phyloP scores from a whole-genome alignment of 2,113 vertebrate genomes.

The Microtus pennsylvanicus region DNA sequence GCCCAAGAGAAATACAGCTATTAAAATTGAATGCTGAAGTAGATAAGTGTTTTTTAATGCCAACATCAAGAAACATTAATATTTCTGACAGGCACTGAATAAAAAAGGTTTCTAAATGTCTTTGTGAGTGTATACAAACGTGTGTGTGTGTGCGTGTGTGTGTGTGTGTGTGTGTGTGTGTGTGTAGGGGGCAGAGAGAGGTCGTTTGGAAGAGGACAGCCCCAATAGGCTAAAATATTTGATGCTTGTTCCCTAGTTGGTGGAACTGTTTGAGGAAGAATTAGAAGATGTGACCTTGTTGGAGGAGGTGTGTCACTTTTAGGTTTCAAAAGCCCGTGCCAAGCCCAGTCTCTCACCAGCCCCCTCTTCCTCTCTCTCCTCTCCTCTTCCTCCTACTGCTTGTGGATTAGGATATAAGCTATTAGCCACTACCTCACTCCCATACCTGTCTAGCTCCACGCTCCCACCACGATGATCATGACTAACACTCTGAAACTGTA shows the following conservation, averaged over 20 bases:
- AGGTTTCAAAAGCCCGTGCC: not conserved
- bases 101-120: slow-evolving; percentile 16
- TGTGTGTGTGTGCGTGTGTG: not conserved
- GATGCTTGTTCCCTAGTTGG: not conserved
- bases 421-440: not conserved
- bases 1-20: slow-evolving; percentile 22
- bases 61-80: slow-evolving; percentile 26
- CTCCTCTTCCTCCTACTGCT: not conserved
- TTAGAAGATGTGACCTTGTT: not conserved
- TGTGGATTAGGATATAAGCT: not conserved
- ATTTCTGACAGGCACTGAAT: slow-evolving; percentile 9
- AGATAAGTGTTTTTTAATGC: not conserved
- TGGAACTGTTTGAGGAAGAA: not conserved
- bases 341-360: not conserved
- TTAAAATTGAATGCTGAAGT: not conserved
- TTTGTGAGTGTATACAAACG: not conserved
- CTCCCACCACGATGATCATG: no score
- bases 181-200: no score
- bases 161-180: not conserved
- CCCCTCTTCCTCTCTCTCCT: no score
- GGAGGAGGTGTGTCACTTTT: not conserved
- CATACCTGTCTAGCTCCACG: not conserved
- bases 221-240: not conserved
- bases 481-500: not conserved
- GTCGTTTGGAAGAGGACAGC: not conserved